Evolutionary conservation across 2,797 vertebrate species (phyloP).

Genomic region (Holocentrus rufus): DNA sequence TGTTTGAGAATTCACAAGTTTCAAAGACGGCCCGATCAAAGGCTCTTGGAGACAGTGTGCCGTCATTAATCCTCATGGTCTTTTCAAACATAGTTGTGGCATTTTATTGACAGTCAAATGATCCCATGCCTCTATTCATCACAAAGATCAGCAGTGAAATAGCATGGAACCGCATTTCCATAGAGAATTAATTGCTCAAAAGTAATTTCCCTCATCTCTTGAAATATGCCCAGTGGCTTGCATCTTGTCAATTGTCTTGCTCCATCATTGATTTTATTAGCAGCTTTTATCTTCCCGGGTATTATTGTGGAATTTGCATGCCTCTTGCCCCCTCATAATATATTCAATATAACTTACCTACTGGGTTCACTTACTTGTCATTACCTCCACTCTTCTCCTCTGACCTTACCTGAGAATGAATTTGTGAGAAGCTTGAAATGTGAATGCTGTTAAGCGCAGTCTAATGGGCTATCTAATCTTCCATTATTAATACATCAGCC

Average conservation of each 20-base stretch:
- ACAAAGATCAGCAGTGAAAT: slow-evolving; percentile 47
- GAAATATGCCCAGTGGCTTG: slow-evolving; percentile 41
- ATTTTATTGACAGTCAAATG: slow-evolving; percentile 36
- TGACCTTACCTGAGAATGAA: slow-evolving; percentile 60
- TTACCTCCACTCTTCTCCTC: slow-evolving; percentile 41
- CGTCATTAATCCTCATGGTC: not conserved
- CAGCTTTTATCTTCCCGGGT: slow-evolving; percentile 19
- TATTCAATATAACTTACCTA: slow-evolving; percentile 33
- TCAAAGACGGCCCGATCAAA: not conserved
- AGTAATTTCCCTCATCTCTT: slow-evolving; percentile 48
- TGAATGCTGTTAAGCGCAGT: slow-evolving; percentile 52
- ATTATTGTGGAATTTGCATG: slow-evolving; percentile 30
- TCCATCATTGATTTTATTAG: slow-evolving; percentile 50
- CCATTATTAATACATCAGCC: slow-evolving; percentile 57
- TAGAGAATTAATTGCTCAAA: slow-evolving; percentile 58
- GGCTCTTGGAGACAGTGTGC: not conserved
- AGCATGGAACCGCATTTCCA: slow-evolving; percentile 48
- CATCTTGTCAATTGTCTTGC: slow-evolving; percentile 27
- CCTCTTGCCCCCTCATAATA: slow-evolving; percentile 17
- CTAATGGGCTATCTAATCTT: slow-evolving; percentile 60
- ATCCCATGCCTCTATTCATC: slow-evolving; percentile 25
- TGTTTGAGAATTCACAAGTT: not conserved
- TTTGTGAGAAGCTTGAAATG: slow-evolving; percentile 58
- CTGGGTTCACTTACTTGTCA: slow-evolving; percentile 60
- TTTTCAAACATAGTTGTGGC: slow-evolving; percentile 11